Conservation (phyloP, 2,797 vertebrate genomes). For the Brotula barbata region DNA sequence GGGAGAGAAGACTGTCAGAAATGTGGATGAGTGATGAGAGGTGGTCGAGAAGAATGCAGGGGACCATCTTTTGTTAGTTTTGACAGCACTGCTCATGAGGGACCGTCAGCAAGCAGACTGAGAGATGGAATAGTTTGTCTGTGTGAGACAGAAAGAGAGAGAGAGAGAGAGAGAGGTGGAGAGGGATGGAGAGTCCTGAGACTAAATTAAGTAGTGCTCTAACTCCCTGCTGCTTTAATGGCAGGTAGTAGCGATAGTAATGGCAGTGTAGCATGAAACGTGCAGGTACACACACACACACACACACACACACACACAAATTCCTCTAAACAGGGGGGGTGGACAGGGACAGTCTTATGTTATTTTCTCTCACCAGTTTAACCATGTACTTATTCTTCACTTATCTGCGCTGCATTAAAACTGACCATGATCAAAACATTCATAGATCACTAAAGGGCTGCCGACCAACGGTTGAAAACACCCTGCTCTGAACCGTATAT, state of each 20-base stretch:
- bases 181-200: slow-evolving; percentile 14
- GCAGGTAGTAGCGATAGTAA: slow-evolving; percentile 22
- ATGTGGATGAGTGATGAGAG: slow-evolving; percentile 57
- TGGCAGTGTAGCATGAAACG: slow-evolving; percentile 8
- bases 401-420: too few species aligned
- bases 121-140: neutral
- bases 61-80: slow-evolving; percentile 53
- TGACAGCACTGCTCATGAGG: slow-evolving; percentile 65
- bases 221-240: slow-evolving; percentile 52
- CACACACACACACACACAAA: slow-evolving; percentile 2
- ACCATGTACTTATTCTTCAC: too few species aligned
- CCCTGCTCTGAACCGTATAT: too few species aligned
- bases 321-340: neutral
- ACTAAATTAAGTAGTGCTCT: slow-evolving; percentile 28
- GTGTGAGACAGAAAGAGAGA: slow-evolving; percentile 12
- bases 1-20: slow-evolving; percentile 47
- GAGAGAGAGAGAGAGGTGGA: slow-evolving; percentile 33
- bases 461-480: too few species aligned
- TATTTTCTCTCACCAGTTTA: too few species aligned
- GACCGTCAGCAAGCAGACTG: slow-evolving; percentile 34
- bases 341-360: too few species aligned
- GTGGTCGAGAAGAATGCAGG: slow-evolving; percentile 37
- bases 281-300: slow-evolving; percentile 12
- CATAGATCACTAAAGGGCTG: too few species aligned
- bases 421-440: too few species aligned